A percentile compares a stretch with the other conserved stretches of the same genome.
phyloP scores from a whole-genome alignment of 2,888 invertebrate species.

The Galerucella nymphaeae region DNA sequence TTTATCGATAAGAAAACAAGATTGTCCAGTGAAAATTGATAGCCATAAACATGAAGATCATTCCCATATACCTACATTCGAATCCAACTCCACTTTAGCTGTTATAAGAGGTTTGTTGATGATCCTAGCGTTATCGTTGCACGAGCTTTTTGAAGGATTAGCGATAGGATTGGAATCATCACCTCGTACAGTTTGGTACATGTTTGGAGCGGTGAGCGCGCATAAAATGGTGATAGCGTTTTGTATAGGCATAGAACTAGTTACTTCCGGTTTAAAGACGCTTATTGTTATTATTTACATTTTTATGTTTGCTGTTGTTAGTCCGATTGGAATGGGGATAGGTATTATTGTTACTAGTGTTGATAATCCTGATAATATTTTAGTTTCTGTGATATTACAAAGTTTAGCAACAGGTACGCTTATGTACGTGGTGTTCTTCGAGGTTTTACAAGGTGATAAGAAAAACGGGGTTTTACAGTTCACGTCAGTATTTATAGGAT shows the following conservation, averaged over 20 bases:
- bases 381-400: slow-evolving; percentile 70
- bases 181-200: slow-evolving; percentile 70
- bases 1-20: slow-evolving; percentile 67
- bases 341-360: slow-evolving; percentile 70
- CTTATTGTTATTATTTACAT: slow-evolving; percentile 69
- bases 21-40: slow-evolving; percentile 55
- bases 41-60: slow-evolving; percentile 12
- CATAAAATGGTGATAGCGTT: slow-evolving; percentile 76
- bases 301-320: slow-evolving; percentile 73
- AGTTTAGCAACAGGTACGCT: slow-evolving; percentile 84
- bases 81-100: slow-evolving; percentile 55
- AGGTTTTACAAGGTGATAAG: slow-evolving; percentile 79
- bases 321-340: slow-evolving; percentile 74
- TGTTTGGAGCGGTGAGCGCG: slow-evolving; percentile 74
- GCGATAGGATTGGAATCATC: slow-evolving; percentile 74
- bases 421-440: slow-evolving; percentile 84
- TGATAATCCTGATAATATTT: slow-evolving; percentile 60
- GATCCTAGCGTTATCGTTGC: slow-evolving; percentile 75
- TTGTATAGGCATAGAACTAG: slow-evolving; percentile 74
- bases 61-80: slow-evolving; percentile 38
- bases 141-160: slow-evolving; percentile 76
- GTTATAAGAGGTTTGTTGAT: slow-evolving; percentile 74
- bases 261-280: slow-evolving; percentile 67
- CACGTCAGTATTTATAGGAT: background rate
- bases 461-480: slow-evolving; percentile 61